Percentiles rank a stretch among this genome's conserved stretches.
These are phyloP conservation scores for Margaritifera margaritifera DNA, from an alignment of 2,888 invertebrate genomes.

Conservation along the genomic window DNA sequence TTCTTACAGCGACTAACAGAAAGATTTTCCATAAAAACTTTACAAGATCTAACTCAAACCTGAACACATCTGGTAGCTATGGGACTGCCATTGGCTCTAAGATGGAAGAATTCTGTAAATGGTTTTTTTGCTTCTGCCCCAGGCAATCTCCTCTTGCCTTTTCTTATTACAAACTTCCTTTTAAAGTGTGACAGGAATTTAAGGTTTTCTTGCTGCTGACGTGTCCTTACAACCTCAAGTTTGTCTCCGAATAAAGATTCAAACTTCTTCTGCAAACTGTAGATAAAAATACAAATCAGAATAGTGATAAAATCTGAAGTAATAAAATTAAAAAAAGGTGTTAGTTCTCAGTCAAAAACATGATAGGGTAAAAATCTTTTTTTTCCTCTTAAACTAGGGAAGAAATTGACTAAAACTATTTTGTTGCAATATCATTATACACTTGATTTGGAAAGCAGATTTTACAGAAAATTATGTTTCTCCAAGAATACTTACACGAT, in stretches of 20 bases:
- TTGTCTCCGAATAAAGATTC: conserved; percentile 90
- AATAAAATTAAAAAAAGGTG: too few relatives aligned
- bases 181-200: conserved; percentile 98
- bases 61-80: conserved; percentile 94
- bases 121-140: conserved; percentile 50
- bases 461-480: too few relatives aligned
- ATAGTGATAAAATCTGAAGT: too few relatives aligned
- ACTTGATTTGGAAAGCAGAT: too few relatives aligned
- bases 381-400: too few relatives aligned
- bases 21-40: background rate
- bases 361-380: too few relatives aligned
- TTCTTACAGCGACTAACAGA: background rate
- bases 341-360: too few relatives aligned
- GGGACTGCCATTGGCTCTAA: conserved; percentile 95
- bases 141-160: conserved; percentile 58
- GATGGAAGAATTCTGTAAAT: conserved; percentile 87
- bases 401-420: too few relatives aligned
- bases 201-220: conserved; percentile 97
- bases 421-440: too few relatives aligned
- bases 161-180: conserved; percentile 90
- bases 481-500: too few relatives aligned
- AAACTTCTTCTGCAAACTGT: conserved; percentile 89
- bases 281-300: too few relatives aligned
- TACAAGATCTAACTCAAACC: conserved; percentile 44
- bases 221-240: conserved; percentile 94